Conservation (phyloP, 2,797 vertebrate genomes). For the Erithacus rubecula region DNA sequence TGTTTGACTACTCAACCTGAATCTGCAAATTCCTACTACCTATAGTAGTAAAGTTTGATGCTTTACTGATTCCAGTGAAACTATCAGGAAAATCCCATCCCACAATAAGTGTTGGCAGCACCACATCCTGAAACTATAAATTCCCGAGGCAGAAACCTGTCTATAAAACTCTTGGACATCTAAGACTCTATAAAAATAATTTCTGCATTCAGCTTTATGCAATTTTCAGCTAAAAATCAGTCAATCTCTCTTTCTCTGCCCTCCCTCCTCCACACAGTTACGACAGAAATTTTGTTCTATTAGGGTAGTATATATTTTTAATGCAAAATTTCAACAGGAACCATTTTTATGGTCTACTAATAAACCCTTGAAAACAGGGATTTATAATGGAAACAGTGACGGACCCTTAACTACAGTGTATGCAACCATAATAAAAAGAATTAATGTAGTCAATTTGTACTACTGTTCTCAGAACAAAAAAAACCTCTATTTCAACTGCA, state of each 20-base stretch:
- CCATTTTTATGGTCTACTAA: slow-evolving; percentile 67
- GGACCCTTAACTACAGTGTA: slow-evolving; percentile 76
- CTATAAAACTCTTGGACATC: slow-evolving; percentile 42
- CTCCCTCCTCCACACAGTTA: not conserved
- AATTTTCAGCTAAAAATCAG: slow-evolving; percentile 39
- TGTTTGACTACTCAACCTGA: not conserved
- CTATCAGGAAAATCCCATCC: slow-evolving; percentile 11
- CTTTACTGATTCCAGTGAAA: not conserved
- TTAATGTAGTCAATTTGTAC: slow-evolving; percentile 86
- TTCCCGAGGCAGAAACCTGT: slow-evolving; percentile 34
- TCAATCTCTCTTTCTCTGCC: not conserved
- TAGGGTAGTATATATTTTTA: slow-evolving; percentile 27
- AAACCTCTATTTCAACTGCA: slow-evolving; percentile 74
- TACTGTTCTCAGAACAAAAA: slow-evolving; percentile 81
- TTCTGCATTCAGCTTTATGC: slow-evolving; percentile 26
- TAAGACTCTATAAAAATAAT: slow-evolving; percentile 42
- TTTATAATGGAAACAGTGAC: slow-evolving; percentile 76
- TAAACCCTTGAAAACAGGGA: slow-evolving; percentile 72
- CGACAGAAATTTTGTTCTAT: slow-evolving; percentile 40
- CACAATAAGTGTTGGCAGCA: not conserved
- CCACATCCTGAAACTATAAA: slow-evolving; percentile 13
- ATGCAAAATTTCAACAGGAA: slow-evolving; percentile 66
- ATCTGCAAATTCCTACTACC: not conserved
- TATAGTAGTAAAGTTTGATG: not conserved
- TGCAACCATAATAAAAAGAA: slow-evolving; percentile 77